These are phyloP conservation scores for Ptyas mucosa DNA, from an alignment of 2,113 vertebrate genomes.

Conservation along the genomic window DNA sequence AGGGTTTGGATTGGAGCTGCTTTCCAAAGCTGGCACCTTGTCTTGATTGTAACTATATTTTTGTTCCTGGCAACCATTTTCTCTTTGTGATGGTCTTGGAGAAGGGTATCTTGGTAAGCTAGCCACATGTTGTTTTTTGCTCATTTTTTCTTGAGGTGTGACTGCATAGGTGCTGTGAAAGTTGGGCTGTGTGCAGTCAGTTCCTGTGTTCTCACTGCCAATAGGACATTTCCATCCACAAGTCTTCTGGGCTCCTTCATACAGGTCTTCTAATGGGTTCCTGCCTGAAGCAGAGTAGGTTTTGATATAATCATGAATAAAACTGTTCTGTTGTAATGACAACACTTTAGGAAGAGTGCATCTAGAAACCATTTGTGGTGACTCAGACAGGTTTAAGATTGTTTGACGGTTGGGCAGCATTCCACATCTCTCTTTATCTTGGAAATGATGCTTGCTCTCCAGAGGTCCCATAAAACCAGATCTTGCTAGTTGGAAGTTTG, in stretches of 20 bases:
- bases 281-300: conserved; percentile 37
- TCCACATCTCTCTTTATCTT: conserved; percentile 41
- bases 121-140: conserved; percentile 32
- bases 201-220: not conserved
- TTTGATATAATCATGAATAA: conserved; percentile 16
- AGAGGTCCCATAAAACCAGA: conserved; percentile 69
- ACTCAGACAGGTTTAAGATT: conserved; percentile 4
- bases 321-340: conserved; percentile 1
- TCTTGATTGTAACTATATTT: conserved; percentile 27
- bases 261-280: conserved; percentile 77
- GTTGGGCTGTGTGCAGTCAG: not conserved
- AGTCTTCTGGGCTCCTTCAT: conserved; percentile 53
- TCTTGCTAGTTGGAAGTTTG: conserved; percentile 83
- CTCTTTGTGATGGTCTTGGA: conserved; percentile 61
- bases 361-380: not conserved
- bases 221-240: conserved; percentile 25
- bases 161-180: not conserved
- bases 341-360: conserved; percentile 26
- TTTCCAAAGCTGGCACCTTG: conserved; percentile 15
- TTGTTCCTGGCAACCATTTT: conserved; percentile 60
- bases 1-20: not conserved
- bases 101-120: conserved; percentile 63
- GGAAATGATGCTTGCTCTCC: conserved; percentile 18
- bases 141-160: conserved; percentile 3
- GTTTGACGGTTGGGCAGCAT: conserved; percentile 21